phyloP scores from a whole-genome alignment of 2,113 vertebrate genomes.

The Rhodinocichla rosea region DNA sequence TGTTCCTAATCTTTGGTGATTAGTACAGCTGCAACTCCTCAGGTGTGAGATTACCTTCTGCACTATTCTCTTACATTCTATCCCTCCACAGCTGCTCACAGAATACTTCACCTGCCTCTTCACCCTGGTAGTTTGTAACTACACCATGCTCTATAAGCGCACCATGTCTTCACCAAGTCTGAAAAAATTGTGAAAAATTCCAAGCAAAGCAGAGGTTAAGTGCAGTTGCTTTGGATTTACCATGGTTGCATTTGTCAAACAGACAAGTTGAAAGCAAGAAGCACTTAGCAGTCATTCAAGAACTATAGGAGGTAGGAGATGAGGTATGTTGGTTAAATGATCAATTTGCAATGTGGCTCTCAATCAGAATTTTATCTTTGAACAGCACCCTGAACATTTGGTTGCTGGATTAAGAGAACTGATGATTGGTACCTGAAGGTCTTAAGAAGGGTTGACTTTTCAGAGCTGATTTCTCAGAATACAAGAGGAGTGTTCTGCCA shows the following conservation, averaged over 20 bases:
- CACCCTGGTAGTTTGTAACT: background rate
- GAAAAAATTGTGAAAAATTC: background rate
- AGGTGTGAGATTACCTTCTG: too few relatives aligned
- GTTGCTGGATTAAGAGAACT: background rate
- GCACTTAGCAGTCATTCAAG: background rate
- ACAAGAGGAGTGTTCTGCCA: background rate
- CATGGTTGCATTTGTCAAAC: background rate
- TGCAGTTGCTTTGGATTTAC: background rate
- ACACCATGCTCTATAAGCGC: background rate
- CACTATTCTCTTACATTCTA: too few relatives aligned
- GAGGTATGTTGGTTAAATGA: background rate
- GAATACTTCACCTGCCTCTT: background rate
- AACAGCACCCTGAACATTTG: background rate
- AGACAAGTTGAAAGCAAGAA: background rate
- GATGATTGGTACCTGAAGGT: background rate
- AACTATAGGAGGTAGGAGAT: background rate
- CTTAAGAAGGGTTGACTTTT: background rate
- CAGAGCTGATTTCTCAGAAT: background rate
- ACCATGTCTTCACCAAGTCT: background rate
- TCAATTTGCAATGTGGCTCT: background rate
- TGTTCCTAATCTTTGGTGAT: too few relatives aligned
- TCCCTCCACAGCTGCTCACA: fast-evolving
- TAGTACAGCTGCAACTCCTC: too few relatives aligned
- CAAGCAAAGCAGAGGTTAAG: background rate
- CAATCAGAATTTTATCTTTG: background rate